phyloP scores from a whole-genome alignment of 2,888 invertebrate genomes.

The Dynastes grantii region DNA sequence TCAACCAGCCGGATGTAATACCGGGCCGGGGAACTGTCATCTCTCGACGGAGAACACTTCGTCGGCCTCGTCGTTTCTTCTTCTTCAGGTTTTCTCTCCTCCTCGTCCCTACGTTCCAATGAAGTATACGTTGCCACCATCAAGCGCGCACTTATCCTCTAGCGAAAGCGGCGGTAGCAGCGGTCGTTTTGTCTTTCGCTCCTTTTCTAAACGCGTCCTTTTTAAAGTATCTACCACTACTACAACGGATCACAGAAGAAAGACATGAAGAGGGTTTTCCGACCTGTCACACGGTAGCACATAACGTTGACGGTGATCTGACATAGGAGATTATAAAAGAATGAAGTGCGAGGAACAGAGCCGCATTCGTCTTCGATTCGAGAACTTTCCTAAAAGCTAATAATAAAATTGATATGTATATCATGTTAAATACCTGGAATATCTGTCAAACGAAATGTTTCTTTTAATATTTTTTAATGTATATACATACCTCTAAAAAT shows the following conservation, averaged over 20 bases:
- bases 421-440: no score
- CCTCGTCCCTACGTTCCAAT: slow-evolving; percentile 45
- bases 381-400: not conserved
- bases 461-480: no score
- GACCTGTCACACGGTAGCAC: slow-evolving; percentile 68
- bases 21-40: slow-evolving; percentile 65
- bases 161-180: not conserved
- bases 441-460: no score
- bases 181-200: slow-evolving; percentile 20
- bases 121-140: not conserved
- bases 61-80: slow-evolving; percentile 32
- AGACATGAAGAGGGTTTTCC: slow-evolving; percentile 66
- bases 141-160: slow-evolving; percentile 12
- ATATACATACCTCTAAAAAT: no score
- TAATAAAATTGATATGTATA: no score
- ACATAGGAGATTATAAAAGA: slow-evolving; percentile 59
- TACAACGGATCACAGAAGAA: slow-evolving; percentile 4
- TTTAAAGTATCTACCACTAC: slow-evolving; percentile 5
- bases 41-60: slow-evolving; percentile 54
- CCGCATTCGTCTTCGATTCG: slow-evolving; percentile 2
- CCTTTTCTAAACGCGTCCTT: slow-evolving; percentile 22
- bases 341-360: slow-evolving; percentile 21
- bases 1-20: slow-evolving; percentile 70
- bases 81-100: slow-evolving; percentile 48
- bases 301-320: slow-evolving; percentile 67